Evolutionary conservation across 1,140 invertebrate genomes (phyloP).

Genomic region (Pachypsylla venusta): DNA sequence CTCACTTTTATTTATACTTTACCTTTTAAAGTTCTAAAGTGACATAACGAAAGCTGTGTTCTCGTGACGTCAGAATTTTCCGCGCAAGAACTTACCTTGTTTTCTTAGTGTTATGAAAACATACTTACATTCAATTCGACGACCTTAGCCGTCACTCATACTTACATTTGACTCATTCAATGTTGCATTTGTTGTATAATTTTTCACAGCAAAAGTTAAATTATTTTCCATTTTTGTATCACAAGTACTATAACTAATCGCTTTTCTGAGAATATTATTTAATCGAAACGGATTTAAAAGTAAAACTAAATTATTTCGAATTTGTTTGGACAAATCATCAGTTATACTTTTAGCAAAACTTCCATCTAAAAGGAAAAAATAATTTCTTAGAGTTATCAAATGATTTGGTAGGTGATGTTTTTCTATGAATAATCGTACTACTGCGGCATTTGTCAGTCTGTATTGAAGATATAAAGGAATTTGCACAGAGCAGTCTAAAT

Average conservation of each 20-base stretch:
- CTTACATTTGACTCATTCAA: conserved; percentile 16
- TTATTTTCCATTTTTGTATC: conserved; percentile 29
- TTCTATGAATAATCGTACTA: conserved; percentile 48
- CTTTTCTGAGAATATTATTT: conserved; percentile 47
- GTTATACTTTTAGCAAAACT: conserved; percentile 54
- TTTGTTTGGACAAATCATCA: conserved; percentile 43
- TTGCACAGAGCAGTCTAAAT: conserved; percentile 30
- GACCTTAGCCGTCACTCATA: conserved; percentile 17
- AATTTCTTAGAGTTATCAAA: conserved; percentile 49
- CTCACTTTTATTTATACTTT: no score
- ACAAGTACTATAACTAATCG: conserved; percentile 33
- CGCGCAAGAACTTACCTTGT: no score
- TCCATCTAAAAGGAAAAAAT: conserved; percentile 58
- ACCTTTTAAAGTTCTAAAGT: no score
- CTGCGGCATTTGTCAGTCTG: conserved; percentile 48
- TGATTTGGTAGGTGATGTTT: conserved; percentile 49
- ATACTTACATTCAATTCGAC: neutral
- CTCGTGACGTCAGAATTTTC: no score
- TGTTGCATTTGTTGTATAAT: conserved; percentile 26
- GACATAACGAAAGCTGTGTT: no score
- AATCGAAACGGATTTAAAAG: conserved; percentile 49
- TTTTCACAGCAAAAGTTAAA: conserved; percentile 29
- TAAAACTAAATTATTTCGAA: conserved; percentile 44
- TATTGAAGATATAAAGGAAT: conserved; percentile 47
- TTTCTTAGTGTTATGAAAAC: no score